phyloP scores from a whole-genome alignment of 2,888 invertebrate species.

The Himalopsyche kuldschensis region DNA sequence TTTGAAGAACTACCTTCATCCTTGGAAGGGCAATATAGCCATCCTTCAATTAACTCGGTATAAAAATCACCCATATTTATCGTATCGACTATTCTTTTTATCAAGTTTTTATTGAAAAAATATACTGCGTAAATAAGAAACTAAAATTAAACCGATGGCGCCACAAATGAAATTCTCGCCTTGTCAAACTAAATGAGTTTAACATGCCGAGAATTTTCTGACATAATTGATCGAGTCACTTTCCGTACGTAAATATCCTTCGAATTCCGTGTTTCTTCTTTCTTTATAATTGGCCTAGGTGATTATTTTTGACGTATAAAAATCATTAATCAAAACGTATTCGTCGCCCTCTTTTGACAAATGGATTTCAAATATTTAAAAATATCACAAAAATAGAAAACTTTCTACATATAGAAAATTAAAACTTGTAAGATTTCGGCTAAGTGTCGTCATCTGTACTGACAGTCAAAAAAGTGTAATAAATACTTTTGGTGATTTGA shows the following conservation, averaged over 20 bases:
- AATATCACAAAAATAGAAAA: background rate
- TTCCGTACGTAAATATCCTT: background rate
- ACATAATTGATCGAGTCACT: constrained; percentile 11
- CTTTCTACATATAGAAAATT: too few species aligned
- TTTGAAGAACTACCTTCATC: too few species aligned
- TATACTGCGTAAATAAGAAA: background rate
- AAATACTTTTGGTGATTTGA: too few species aligned
- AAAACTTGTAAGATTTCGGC: too few species aligned
- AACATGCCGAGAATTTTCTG: background rate
- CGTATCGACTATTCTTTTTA: too few species aligned
- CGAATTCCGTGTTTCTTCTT: background rate
- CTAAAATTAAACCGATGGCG: background rate
- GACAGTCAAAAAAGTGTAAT: too few species aligned
- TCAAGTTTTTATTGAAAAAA: too few species aligned
- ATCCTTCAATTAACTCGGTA: too few species aligned
- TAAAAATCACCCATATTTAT: too few species aligned
- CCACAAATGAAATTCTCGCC: background rate
- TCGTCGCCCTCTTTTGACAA: background rate
- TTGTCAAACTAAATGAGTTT: background rate
- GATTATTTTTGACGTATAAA: constrained; percentile 20
- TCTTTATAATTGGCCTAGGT: constrained; percentile 17
- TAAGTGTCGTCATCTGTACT: too few species aligned
- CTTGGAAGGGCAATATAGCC: too few species aligned
- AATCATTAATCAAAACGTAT: constrained; percentile 15
- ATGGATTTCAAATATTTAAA: background rate